Evolutionary conservation across 2,888 invertebrate genomes (phyloP).

Genomic region (Tanytarsus gracilentus): DNA sequence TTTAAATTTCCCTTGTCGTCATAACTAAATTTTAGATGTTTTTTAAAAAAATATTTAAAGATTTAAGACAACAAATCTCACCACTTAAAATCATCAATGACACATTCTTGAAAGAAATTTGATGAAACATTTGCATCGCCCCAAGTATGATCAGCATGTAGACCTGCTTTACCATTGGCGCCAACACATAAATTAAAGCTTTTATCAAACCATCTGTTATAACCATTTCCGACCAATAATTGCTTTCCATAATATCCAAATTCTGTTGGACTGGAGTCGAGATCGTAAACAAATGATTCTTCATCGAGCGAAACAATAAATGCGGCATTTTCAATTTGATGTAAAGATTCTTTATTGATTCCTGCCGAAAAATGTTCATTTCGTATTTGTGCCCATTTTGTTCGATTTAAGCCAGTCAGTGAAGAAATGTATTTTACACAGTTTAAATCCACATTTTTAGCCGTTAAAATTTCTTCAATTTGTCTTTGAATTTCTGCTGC

Average conservation of each 20-base stretch:
- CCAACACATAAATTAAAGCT: conserved; percentile 88
- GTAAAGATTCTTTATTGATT: conserved; percentile 78
- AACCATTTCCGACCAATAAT: conserved; percentile 80
- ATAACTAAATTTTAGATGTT: conserved; percentile 51
- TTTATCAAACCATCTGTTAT: conserved; percentile 93
- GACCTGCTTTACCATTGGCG: conserved; percentile 80
- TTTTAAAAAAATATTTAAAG: conserved; percentile 9
- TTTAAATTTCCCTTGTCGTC: conserved; percentile 63
- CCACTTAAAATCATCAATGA: conserved; percentile 20
- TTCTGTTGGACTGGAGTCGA: conserved; percentile 45
- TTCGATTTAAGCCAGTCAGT: conserved; percentile 82
- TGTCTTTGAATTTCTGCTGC: conserved; percentile 88
- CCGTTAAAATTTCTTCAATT: conserved; percentile 78
- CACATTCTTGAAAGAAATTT: conserved; percentile 72
- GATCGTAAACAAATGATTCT: conserved; percentile 75
- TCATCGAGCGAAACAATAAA: conserved; percentile 91
- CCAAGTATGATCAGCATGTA: conserved; percentile 94
- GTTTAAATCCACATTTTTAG: conserved; percentile 58
- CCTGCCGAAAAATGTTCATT: conserved; percentile 74
- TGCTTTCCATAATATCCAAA: conserved; percentile 61
- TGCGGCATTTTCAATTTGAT: conserved; percentile 87
- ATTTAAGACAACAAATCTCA: background rate
- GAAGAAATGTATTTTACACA: conserved; percentile 86
- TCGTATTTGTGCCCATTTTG: conserved; percentile 83
- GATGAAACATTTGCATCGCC: conserved; percentile 90